A percentile compares a stretch with the other conserved stretches of the same genome.
These are phyloP conservation scores for Melanaphis sacchari DNA, from an alignment of 1,140 invertebrate species.

Conservation along the genomic window DNA sequence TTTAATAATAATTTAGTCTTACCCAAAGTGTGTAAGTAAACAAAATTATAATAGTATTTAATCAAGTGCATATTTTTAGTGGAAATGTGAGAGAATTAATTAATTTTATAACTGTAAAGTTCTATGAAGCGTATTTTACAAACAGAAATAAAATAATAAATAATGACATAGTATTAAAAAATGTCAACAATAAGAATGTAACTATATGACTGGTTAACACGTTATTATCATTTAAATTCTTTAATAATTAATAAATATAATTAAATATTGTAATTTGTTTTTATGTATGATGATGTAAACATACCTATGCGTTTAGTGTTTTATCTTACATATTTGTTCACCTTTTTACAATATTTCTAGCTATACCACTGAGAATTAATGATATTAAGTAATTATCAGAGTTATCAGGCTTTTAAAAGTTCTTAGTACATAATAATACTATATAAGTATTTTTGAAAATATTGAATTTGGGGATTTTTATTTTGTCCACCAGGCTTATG, in stretches of 20 bases:
- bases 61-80: neutral
- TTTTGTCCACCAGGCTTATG: neutral
- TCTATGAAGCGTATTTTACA: neutral
- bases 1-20: neutral
- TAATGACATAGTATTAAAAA: neutral
- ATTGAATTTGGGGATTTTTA: neutral
- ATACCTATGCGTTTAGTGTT: neutral
- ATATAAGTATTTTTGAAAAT: neutral
- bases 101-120: too few relatives aligned
- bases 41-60: neutral
- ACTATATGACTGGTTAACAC: too few relatives aligned
- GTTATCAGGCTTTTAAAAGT: neutral
- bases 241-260: too few relatives aligned
- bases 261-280: too few relatives aligned
- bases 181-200: too few relatives aligned
- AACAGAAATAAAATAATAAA: neutral
- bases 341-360: neutral
- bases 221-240: too few relatives aligned
- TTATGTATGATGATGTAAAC: neutral
- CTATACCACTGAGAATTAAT: neutral
- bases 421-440: neutral
- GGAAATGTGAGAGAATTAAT: neutral
- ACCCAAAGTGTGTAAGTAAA: neutral
- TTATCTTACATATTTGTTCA: neutral
- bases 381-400: neutral